Conservation (phyloP, 2,113 vertebrate genomes). For the Chaetodon auriga region DNA sequence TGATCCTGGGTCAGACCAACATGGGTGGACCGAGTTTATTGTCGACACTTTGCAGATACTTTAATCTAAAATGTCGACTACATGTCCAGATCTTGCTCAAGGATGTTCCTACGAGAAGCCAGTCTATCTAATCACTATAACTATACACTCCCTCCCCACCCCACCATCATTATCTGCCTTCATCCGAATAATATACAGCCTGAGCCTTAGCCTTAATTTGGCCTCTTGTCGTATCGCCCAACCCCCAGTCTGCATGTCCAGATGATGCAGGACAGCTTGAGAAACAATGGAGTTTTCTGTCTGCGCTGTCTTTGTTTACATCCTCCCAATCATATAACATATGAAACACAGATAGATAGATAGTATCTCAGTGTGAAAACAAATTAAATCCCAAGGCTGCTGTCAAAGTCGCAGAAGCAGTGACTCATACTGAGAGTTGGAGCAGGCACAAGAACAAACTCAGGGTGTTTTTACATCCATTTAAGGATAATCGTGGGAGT, state of each 20-base stretch:
- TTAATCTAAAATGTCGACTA: neutral
- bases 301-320: constrained; percentile 40
- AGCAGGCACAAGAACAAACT: too few relatives aligned
- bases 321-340: constrained; percentile 23
- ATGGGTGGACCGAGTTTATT: neutral
- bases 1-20: neutral
- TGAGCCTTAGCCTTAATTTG: constrained; percentile 59
- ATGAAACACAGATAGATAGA: constrained; percentile 2
- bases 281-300: constrained; percentile 58
- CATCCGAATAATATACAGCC: constrained; percentile 55
- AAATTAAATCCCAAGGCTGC: neutral
- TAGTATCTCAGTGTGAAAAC: constrained; percentile 19
- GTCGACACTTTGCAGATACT: neutral
- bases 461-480: too few relatives aligned
- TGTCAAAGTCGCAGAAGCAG: neutral
- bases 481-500: too few relatives aligned
- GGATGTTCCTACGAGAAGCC: neutral
- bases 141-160: neutral
- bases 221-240: constrained; percentile 35
- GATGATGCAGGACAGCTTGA: constrained; percentile 54
- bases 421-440: neutral
- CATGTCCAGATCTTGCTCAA: neutral
- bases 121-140: neutral
- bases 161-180: constrained; percentile 42
- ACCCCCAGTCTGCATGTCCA: constrained; percentile 45